Evolutionary conservation across 2,113 vertebrate genomes (phyloP).

Genomic region (Triplophysa tibetana): DNA sequence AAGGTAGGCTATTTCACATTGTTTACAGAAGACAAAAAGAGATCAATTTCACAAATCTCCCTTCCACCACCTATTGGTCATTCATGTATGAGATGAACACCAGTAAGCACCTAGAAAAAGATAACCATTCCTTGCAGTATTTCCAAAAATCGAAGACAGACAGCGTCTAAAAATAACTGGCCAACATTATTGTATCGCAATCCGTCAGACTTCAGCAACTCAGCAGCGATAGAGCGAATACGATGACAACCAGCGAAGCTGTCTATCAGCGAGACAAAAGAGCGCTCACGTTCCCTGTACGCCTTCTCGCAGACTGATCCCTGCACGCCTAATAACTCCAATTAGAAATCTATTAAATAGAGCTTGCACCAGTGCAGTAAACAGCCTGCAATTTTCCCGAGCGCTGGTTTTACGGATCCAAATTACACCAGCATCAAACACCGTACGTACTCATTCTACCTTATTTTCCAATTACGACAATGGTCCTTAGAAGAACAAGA

Average conservation of each 20-base stretch:
- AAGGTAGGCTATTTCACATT: background rate
- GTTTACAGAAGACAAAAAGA: background rate
- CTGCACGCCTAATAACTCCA: slow-evolving; percentile 38
- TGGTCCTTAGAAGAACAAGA: background rate
- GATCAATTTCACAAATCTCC: slow-evolving; percentile 27
- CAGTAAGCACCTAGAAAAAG: background rate
- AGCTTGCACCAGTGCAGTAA: slow-evolving; percentile 29
- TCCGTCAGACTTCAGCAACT: background rate
- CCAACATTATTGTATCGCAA: background rate
- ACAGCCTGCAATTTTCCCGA: slow-evolving; percentile 1
- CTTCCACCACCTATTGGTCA: slow-evolving; percentile 57
- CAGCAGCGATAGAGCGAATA: background rate
- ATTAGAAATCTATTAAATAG: slow-evolving; percentile 52
- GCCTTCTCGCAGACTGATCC: slow-evolving; percentile 22
- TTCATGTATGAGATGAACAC: background rate
- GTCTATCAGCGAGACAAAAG: slow-evolving; percentile 7
- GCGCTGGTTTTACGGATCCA: slow-evolving; percentile 3
- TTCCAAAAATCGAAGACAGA: background rate
- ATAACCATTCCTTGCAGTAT: background rate
- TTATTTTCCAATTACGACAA: slow-evolving; percentile 29
- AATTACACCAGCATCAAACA: background rate
- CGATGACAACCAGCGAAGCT: background rate
- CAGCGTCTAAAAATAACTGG: background rate
- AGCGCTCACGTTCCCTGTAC: background rate
- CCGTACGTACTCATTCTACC: background rate